Evolutionary conservation across 2,113 vertebrate species (phyloP).

Genomic region (Pangasianodon gigas): DNA sequence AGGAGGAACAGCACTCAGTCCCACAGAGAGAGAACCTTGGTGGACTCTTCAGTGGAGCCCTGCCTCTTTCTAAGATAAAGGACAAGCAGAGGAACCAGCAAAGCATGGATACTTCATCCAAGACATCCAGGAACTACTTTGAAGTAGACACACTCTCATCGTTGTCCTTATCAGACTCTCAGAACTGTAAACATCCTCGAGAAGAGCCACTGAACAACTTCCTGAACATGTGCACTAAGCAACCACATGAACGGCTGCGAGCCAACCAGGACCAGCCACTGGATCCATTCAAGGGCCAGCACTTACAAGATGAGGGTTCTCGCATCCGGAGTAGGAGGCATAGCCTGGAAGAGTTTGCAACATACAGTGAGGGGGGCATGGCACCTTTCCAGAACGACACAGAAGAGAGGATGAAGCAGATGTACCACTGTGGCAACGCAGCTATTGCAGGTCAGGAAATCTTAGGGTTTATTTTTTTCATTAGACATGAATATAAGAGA

Average conservation of each 20-base stretch:
- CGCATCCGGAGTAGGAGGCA: slow-evolving; percentile 80
- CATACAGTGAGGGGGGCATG: slow-evolving; percentile 87
- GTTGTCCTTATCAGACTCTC: slow-evolving; percentile 84
- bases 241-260: slow-evolving; percentile 73
- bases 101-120: slow-evolving; percentile 69
- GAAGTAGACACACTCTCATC: slow-evolving; percentile 88
- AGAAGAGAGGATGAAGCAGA: slow-evolving; percentile 76
- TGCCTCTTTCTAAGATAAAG: slow-evolving; percentile 86
- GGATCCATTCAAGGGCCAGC: slow-evolving; percentile 84
- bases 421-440: slow-evolving; percentile 76
- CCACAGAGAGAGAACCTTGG: slow-evolving; percentile 86
- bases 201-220: slow-evolving; percentile 82
- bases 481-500: not conserved
- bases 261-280: slow-evolving; percentile 68
- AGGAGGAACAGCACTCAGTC: slow-evolving; percentile 87
- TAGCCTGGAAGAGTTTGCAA: slow-evolving; percentile 86
- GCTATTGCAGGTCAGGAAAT: slow-evolving; percentile 79
- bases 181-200: slow-evolving; percentile 87
- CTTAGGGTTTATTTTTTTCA: not conserved
- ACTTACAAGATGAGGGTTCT: slow-evolving; percentile 77
- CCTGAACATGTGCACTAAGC: slow-evolving; percentile 83
- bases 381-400: slow-evolving; percentile 84
- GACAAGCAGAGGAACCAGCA: slow-evolving; percentile 85
- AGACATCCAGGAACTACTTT: slow-evolving; percentile 82
- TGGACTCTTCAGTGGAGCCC: slow-evolving; percentile 88